These are phyloP conservation scores for Pseudomyrmex concolor DNA, from an alignment of 1,140 invertebrate species.

Conservation along the genomic window DNA sequence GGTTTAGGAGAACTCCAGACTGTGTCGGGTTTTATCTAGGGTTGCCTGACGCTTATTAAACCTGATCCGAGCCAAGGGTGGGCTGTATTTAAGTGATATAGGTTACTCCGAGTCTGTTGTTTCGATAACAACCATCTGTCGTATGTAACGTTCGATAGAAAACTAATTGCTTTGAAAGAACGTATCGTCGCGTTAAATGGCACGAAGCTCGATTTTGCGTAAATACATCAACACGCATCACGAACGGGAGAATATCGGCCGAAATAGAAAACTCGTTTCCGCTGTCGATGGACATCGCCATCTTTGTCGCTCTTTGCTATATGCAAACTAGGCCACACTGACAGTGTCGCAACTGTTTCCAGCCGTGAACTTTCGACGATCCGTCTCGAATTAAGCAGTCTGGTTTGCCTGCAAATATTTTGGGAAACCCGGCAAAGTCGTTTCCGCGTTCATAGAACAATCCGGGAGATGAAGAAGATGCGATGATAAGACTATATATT, in stretches of 20 bases:
- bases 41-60: background rate
- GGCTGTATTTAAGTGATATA: background rate
- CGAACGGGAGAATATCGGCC: slow-evolving; percentile 2
- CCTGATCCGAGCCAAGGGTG: background rate
- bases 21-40: background rate
- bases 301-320: slow-evolving; percentile 28
- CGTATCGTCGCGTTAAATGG: background rate
- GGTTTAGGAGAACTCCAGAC: background rate
- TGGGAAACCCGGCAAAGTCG: background rate
- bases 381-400: slow-evolving; percentile 22
- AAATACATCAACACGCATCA: background rate
- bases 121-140: background rate
- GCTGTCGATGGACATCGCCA: slow-evolving; percentile 14
- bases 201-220: slow-evolving; percentile 26
- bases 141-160: background rate
- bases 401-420: slow-evolving; percentile 50
- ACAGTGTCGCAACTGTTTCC: background rate
- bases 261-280: slow-evolving; percentile 20
- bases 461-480: background rate
- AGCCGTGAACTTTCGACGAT: slow-evolving; percentile 6
- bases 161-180: slow-evolving; percentile 27
- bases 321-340: slow-evolving; percentile 23
- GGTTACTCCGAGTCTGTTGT: background rate
- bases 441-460: slow-evolving; percentile 9
- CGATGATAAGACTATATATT: background rate